Conservation (phyloP, 2,888 invertebrate genomes). For the Drosophila kanekoi region DNA sequence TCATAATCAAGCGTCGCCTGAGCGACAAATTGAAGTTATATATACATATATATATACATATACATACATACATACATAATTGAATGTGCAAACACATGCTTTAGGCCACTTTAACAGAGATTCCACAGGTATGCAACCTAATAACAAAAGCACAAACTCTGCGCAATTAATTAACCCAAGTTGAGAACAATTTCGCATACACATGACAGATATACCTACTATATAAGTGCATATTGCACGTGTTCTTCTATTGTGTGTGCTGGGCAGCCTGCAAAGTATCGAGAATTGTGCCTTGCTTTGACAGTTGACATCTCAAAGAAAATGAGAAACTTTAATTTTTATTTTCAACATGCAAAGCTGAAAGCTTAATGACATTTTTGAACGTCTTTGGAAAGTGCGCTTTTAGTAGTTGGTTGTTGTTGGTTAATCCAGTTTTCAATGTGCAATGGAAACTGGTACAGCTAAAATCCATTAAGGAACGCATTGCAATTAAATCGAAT, state of each 20-base stretch:
- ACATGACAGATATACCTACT: not conserved
- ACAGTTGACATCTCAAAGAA: not conserved
- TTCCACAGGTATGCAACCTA: conserved; percentile 26
- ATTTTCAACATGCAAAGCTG: not conserved
- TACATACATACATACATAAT: conserved; percentile 7
- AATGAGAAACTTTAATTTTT: not conserved
- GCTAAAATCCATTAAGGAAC: conserved; percentile 44
- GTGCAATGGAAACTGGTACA: conserved; percentile 20
- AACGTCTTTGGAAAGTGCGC: not conserved
- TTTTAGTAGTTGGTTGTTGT: not conserved
- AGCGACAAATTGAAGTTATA: conserved; percentile 44
- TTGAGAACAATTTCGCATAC: conserved; percentile 9
- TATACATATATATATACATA: conserved; percentile 4
- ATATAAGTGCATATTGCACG: not conserved
- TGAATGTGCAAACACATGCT: conserved; percentile 24
- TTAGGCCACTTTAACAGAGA: conserved; percentile 28
- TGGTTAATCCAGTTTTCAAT: not conserved
- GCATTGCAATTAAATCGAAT: conserved; percentile 64
- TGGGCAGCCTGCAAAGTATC: no score
- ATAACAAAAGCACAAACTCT: conserved; percentile 40
- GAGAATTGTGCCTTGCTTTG: not conserved
- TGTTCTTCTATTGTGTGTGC: not conserved
- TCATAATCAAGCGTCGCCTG: conserved; percentile 52
- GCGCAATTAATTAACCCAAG: conserved; percentile 38
- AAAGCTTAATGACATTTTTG: not conserved